Percentiles rank a stretch among this genome's conserved stretches.
Conservation (phyloP, 2,797 vertebrate species). For the Ara ararauna region DNA sequence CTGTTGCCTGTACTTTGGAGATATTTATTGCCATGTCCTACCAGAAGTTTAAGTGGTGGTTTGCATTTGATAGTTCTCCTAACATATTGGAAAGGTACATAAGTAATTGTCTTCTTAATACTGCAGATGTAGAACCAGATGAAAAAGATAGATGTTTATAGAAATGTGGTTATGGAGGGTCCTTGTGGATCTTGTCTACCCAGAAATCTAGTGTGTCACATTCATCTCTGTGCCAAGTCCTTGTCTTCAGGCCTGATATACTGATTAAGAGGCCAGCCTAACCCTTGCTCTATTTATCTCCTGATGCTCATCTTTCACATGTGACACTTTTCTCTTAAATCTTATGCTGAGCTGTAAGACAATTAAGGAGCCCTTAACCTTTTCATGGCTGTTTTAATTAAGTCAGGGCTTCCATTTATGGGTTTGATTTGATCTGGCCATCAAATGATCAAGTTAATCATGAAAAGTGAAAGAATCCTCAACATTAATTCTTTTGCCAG, state of each 20-base stretch:
- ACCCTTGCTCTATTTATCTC: background rate
- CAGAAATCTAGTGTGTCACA: background rate
- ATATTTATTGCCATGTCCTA: background rate
- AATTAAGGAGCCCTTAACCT: slow-evolving; percentile 24
- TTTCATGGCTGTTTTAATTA: slow-evolving; percentile 3
- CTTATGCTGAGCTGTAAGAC: background rate
- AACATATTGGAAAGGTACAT: background rate
- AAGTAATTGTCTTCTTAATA: background rate
- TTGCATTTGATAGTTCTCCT: background rate
- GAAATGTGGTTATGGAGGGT: background rate
- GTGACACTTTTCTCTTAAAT: background rate
- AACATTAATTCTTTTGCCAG: background rate
- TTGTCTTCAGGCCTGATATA: background rate
- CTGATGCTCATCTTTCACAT: background rate
- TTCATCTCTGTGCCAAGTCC: background rate
- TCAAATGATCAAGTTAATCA: background rate
- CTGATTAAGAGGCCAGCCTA: background rate
- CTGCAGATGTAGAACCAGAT: background rate
- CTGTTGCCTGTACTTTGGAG: background rate
- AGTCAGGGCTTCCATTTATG: background rate
- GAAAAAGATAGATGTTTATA: background rate
- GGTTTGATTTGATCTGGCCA: background rate
- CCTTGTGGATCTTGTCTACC: background rate
- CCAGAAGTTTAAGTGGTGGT: background rate
- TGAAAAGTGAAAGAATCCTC: background rate